These are phyloP conservation scores for Sphaerodactylus townsendi DNA, from an alignment of 2,113 vertebrate species.

Conservation along the genomic window DNA sequence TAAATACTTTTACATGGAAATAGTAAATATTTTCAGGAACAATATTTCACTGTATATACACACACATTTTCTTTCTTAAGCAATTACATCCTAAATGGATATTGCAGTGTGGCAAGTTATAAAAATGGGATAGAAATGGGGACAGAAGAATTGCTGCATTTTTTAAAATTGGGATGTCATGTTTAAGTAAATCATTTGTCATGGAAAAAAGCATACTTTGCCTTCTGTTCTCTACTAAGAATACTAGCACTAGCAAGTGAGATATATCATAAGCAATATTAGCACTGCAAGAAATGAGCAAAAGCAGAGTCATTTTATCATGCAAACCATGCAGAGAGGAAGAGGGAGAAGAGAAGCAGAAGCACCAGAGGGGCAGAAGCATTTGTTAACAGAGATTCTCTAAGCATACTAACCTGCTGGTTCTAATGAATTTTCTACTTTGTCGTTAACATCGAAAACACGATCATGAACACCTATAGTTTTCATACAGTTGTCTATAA, in stretches of 20 bases:
- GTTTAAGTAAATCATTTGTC: constrained; percentile 45
- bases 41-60: not conserved
- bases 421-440: constrained; percentile 99
- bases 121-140: constrained; percentile 30
- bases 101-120: constrained; percentile 28
- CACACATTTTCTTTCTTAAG: constrained; percentile 25
- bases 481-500: constrained; percentile 99
- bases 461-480: constrained; percentile 99
- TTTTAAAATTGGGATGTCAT: constrained; percentile 24
- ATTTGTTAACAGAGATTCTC: constrained; percentile 86
- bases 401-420: constrained; percentile 99
- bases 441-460: constrained; percentile 99
- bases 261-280: constrained; percentile 55
- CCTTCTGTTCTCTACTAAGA: constrained; percentile 59
- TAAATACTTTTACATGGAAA: constrained; percentile 13
- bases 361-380: constrained; percentile 75
- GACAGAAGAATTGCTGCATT: constrained; percentile 44
- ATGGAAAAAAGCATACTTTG: constrained; percentile 45
- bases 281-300: constrained; percentile 66
- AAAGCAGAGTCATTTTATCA: constrained; percentile 62
- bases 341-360: constrained; percentile 68
- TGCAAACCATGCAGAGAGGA: constrained; percentile 76
- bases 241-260: constrained; percentile 60
- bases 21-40: not conserved
- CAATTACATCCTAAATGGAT: constrained; percentile 38